Percentiles rank a stretch among this genome's conserved stretches.
phyloP scores from a whole-genome alignment of 2,888 invertebrate species.

The Drosophila rubida region DNA sequence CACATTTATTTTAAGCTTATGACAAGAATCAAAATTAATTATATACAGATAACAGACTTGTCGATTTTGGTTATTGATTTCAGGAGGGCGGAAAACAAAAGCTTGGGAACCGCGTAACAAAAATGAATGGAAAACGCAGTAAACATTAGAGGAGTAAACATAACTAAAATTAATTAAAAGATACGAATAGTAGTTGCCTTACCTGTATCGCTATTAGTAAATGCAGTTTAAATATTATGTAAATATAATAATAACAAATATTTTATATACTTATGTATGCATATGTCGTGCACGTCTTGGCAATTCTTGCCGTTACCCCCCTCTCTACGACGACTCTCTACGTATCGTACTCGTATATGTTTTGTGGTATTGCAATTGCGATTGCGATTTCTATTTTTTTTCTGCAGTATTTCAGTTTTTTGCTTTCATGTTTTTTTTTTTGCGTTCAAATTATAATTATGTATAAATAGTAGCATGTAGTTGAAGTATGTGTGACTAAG shows the following conservation, averaged over 20 bases:
- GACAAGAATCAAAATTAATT: conserved; percentile 42
- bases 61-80: conserved; percentile 21
- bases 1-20: conserved; percentile 39
- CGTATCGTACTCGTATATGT: conserved; percentile 26
- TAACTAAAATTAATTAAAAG: conserved; percentile 32
- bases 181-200: conserved; percentile 23
- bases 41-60: conserved; percentile 41
- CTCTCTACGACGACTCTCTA: conserved; percentile 12
- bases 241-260: conserved; percentile 43
- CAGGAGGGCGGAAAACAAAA: conserved; percentile 1
- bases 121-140: conserved; percentile 23
- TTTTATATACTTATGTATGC: conserved; percentile 36
- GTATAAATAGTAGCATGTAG: conserved; percentile 22
- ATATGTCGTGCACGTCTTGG: conserved; percentile 24
- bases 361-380: conserved; percentile 15
- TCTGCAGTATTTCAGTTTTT: not conserved
- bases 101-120: conserved; percentile 22
- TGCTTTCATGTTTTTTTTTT: not conserved
- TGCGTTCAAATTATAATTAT: conserved; percentile 16
- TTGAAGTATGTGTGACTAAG: conserved; percentile 31
- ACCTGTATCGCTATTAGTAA: conserved; percentile 35
- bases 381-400: conserved; percentile 25
- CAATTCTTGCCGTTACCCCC: conserved; percentile 16
- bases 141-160: conserved; percentile 13
- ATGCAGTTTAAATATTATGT: conserved; percentile 46